A percentile compares a stretch with the other conserved stretches of the same genome.
phyloP scores from a whole-genome alignment of 2,888 invertebrate genomes.

The Nephrotoma guestfalica region DNA sequence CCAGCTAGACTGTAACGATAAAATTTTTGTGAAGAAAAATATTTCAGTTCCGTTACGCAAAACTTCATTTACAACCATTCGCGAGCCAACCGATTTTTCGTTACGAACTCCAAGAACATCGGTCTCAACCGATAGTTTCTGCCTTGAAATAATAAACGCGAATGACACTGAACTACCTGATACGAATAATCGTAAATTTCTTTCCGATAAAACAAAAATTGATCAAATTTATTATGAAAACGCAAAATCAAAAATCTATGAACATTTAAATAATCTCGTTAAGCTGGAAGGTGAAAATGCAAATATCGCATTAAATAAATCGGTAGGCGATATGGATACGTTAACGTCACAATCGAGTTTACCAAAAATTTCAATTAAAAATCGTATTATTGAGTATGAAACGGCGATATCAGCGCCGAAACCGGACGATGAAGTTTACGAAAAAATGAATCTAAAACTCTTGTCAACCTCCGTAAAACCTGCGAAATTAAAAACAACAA shows the following conservation, averaged over 20 bases:
- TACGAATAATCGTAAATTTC: not conserved
- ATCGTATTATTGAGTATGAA: not conserved
- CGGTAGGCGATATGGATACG: not conserved
- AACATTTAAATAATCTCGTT: slow-evolving; percentile 5
- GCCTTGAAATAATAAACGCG: slow-evolving; percentile 23
- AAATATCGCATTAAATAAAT: not conserved
- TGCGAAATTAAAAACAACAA: not conserved
- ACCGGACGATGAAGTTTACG: slow-evolving; percentile 5
- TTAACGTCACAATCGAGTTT: not conserved
- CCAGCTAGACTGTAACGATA: not conserved
- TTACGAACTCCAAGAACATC: slow-evolving; percentile 19
- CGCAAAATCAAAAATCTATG: slow-evolving; percentile 9
- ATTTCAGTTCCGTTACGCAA: not conserved
- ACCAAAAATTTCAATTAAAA: not conserved
- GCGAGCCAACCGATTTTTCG: not conserved
- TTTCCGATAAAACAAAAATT: slow-evolving; percentile 21
- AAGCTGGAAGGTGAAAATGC: slow-evolving; percentile 8
- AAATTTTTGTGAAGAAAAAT: not conserved
- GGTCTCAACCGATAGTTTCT: slow-evolving; percentile 30
- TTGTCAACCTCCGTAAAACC: not conserved
- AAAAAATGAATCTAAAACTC: not conserved
- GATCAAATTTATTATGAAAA: slow-evolving; percentile 13
- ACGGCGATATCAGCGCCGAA: slow-evolving; percentile 10
- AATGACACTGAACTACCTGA: not conserved
- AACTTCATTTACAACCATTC: not conserved